A percentile compares a stretch with the other conserved stretches of the same genome.
Evolutionary conservation across 2,113 vertebrate genomes (phyloP).

Genomic region (Archilochus colubris): DNA sequence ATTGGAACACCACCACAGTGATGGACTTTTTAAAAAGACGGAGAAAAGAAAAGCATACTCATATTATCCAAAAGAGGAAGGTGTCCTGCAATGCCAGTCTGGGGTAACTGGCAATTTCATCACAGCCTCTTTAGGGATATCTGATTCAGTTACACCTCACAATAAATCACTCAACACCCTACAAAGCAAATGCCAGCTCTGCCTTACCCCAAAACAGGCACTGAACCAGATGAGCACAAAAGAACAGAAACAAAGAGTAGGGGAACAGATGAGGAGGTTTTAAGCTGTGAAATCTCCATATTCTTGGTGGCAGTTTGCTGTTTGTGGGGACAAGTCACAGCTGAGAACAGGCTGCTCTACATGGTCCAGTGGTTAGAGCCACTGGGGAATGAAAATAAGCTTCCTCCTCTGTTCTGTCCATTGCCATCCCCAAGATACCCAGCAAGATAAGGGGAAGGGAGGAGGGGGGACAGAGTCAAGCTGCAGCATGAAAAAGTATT

Average conservation of each 20-base stretch:
- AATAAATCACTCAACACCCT: constrained; percentile 5
- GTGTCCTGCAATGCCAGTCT: background rate
- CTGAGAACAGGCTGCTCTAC: background rate
- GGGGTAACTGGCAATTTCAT: constrained; percentile 37
- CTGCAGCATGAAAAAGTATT: background rate
- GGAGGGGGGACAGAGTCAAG: background rate
- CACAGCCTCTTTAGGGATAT: constrained; percentile 5
- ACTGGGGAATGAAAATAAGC: background rate
- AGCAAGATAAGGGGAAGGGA: background rate
- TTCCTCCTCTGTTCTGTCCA: background rate
- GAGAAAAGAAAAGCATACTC: background rate
- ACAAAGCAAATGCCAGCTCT: constrained; percentile 35
- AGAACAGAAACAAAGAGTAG: background rate
- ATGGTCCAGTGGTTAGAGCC: background rate
- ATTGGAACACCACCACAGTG: background rate
- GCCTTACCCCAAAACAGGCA: constrained; percentile 29
- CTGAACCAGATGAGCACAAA: background rate
- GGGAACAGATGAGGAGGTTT: background rate
- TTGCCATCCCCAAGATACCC: background rate
- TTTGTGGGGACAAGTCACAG: background rate
- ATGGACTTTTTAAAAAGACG: background rate
- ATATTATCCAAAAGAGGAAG: background rate
- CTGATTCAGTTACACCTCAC: background rate
- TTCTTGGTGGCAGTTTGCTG: background rate
- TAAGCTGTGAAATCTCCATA: background rate